Conservation (phyloP, 2,113 vertebrate species). For the Crotalus helleri region DNA sequence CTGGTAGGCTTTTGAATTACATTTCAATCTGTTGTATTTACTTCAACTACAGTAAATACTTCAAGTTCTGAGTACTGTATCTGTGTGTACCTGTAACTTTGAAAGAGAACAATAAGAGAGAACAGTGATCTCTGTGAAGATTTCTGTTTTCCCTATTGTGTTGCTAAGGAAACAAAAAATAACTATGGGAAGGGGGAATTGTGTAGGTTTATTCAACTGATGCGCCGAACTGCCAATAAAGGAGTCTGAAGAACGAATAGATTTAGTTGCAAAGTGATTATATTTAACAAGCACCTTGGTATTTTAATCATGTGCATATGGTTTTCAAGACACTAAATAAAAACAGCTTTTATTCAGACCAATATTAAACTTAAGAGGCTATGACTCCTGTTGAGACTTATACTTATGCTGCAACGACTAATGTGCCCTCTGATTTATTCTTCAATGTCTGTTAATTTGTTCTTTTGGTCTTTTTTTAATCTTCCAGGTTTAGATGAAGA, state of each 20-base stretch:
- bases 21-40: not conserved
- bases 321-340: not conserved
- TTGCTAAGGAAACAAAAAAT: constrained; percentile 19
- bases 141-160: not conserved
- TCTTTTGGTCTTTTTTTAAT: not conserved
- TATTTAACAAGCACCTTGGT: not conserved
- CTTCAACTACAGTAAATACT: not conserved
- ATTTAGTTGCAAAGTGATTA: not conserved
- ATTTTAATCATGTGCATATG: not conserved
- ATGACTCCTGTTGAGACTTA: not conserved
- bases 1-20: not conserved
- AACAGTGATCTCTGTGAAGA: not conserved
- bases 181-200: not conserved
- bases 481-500: not conserved
- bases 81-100: not conserved
- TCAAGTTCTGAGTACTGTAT: not conserved
- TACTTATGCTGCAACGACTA: not conserved
- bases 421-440: not conserved
- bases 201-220: not conserved
- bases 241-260: not conserved
- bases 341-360: not conserved
- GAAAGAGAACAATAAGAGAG: not conserved
- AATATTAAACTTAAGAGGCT: not conserved
- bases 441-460: not conserved
- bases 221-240: not conserved